Evolutionary conservation across 2,113 vertebrate species (phyloP).

Genomic region (Mus spicilegus): DNA sequence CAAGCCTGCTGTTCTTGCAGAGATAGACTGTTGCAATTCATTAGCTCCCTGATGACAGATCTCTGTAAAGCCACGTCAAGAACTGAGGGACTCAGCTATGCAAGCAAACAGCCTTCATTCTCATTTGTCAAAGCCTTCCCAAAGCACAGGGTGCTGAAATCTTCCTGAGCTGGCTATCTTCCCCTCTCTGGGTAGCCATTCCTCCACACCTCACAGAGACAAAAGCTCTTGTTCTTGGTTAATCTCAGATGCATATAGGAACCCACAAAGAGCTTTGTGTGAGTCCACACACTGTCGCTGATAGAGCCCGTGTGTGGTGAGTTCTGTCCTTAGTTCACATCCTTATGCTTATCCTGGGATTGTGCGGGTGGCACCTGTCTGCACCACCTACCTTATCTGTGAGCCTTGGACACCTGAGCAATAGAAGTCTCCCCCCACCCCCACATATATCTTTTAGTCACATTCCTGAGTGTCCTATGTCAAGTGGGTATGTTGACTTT

Average conservation of each 20-base stretch:
- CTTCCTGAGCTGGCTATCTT: neutral
- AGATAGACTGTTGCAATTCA: neutral
- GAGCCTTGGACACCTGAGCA: constrained; percentile 23
- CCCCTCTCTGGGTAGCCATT: neutral
- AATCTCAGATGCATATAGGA: neutral
- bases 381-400: neutral
- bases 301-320: neutral
- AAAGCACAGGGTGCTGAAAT: constrained; percentile 34
- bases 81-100: neutral
- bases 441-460: neutral
- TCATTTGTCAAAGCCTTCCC: constrained; percentile 12
- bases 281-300: rapidly evolving
- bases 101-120: neutral
- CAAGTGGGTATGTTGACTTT: neutral
- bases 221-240: neutral
- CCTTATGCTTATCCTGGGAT: neutral
- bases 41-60: constrained; percentile 64
- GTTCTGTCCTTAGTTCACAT: neutral
- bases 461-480: neutral
- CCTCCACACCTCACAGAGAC: neutral
- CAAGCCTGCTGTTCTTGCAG: neutral
- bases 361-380: constrained; percentile 32
- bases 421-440: neutral
- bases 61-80: neutral
- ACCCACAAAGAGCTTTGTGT: neutral